Conservation (phyloP, 2,113 vertebrate genomes). For the Notothenia coriiceps region DNA sequence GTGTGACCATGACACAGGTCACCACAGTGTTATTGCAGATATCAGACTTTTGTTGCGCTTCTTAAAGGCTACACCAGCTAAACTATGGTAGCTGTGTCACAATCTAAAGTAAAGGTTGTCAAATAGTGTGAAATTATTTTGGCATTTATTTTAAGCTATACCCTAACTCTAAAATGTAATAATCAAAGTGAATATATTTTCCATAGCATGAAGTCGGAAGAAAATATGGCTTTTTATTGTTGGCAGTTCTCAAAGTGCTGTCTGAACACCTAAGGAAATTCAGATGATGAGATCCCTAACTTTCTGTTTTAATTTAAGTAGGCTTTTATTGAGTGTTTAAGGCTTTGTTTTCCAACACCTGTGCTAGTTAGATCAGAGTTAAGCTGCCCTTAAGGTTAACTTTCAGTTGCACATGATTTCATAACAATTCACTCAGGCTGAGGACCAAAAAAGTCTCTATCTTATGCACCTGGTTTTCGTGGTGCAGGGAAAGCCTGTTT, state of each 20-base stretch:
- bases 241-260: conserved; percentile 21
- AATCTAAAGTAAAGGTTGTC: conserved; percentile 5
- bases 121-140: background rate
- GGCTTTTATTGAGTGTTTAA: background rate
- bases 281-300: background rate
- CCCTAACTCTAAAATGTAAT: background rate
- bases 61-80: background rate
- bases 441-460: conserved; percentile 1
- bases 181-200: conserved; percentile 52
- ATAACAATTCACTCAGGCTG: background rate
- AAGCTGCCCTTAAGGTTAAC: background rate
- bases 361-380: background rate
- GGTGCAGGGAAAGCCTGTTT: background rate
- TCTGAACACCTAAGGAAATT: conserved; percentile 2
- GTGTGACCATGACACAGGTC: background rate
- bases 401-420: background rate
- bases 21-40: background rate
- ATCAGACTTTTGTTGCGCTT: background rate
- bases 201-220: conserved; percentile 22
- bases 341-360: background rate
- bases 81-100: background rate
- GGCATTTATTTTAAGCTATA: background rate
- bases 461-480: background rate
- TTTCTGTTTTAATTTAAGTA: background rate
- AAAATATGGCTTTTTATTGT: conserved; percentile 41